Evolutionary conservation across 1,140 invertebrate genomes (phyloP).

Genomic region (Temnothorax nylanderi): DNA sequence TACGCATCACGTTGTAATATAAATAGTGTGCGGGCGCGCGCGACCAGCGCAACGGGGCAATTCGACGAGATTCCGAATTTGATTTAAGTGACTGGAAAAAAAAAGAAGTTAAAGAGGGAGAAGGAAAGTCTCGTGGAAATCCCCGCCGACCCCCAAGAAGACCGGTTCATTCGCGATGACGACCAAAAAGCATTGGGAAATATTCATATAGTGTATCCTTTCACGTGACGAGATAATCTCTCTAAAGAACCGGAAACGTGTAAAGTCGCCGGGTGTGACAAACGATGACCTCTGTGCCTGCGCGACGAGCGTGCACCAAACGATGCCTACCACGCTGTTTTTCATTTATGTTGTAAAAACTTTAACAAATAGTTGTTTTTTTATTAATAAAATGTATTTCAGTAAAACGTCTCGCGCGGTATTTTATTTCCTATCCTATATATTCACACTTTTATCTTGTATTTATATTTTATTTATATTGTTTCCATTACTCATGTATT

Average conservation of each 20-base stretch:
- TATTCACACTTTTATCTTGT: background rate
- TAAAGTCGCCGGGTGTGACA: background rate
- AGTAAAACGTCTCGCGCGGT: background rate
- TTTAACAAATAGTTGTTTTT: constrained; percentile 74
- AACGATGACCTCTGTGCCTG: constrained; percentile 2
- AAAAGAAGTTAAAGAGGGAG: background rate
- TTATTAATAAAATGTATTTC: constrained; percentile 75
- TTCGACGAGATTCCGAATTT: background rate
- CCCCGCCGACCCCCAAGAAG: background rate
- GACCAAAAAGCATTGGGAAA: background rate
- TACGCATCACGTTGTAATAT: constrained; percentile 78
- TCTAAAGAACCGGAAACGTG: background rate
- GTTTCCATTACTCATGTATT: background rate
- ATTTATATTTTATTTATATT: constrained; percentile 1
- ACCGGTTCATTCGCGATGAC: constrained; percentile 4
- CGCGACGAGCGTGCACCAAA: constrained; percentile 36
- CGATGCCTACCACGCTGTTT: constrained; percentile 64
- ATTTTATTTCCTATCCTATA: background rate
- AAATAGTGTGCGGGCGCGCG: constrained; percentile 59
- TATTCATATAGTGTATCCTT: background rate
- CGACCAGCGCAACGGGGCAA: background rate
- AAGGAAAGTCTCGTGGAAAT: background rate
- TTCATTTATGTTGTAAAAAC: constrained; percentile 72
- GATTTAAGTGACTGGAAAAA: background rate
- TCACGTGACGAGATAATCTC: constrained; percentile 13